Conservation (phyloP, 2,888 invertebrate genomes). For the Tetranychus piercei region DNA sequence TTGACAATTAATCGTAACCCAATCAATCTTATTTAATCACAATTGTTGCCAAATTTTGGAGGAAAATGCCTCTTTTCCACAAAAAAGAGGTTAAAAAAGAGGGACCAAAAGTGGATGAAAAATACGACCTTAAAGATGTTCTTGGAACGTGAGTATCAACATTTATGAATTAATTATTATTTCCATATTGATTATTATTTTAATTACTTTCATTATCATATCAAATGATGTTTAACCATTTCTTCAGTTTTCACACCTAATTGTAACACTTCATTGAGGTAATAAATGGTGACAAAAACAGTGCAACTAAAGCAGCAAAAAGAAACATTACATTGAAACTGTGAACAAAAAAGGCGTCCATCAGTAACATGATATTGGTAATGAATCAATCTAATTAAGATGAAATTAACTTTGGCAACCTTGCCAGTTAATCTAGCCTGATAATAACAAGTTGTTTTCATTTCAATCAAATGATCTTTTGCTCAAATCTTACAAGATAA, state of each 20-base stretch:
- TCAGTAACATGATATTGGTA: too few species aligned
- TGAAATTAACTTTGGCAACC: background rate
- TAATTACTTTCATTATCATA: too few species aligned
- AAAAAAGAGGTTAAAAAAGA: constrained; percentile 17
- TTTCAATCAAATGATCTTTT: background rate
- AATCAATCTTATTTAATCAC: background rate
- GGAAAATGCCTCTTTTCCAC: constrained; percentile 20
- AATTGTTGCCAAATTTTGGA: background rate
- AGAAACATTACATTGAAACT: too few species aligned
- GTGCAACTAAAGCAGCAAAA: too few species aligned
- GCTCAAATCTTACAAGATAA: background rate
- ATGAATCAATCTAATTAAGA: background rate
- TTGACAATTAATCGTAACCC: background rate
- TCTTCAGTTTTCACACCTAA: too few species aligned
- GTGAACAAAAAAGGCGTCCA: too few species aligned
- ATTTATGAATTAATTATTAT: constrained; percentile 1
- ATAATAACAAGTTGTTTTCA: too few species aligned
- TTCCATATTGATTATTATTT: too few species aligned
- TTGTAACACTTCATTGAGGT: too few species aligned
- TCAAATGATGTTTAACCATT: too few species aligned
- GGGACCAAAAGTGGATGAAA: constrained; percentile 45
- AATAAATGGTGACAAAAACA: too few species aligned
- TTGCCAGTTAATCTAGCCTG: background rate
- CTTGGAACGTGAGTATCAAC: constrained; percentile 56
- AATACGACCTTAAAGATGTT: constrained; percentile 70